Conservation (phyloP, 2,113 vertebrate species). For the Anguilla japonica region DNA sequence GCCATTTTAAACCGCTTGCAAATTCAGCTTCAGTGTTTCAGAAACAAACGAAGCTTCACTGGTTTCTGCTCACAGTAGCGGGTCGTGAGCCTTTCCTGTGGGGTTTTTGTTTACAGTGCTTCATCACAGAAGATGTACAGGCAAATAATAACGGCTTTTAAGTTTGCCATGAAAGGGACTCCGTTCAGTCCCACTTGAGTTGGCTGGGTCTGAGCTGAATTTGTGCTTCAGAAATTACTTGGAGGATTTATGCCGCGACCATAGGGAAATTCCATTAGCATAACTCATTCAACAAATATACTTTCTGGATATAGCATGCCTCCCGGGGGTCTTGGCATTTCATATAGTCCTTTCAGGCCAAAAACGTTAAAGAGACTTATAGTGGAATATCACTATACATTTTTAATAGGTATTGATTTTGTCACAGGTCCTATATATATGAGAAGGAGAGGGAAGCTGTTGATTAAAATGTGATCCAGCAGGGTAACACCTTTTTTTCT, state of each 20-base stretch:
- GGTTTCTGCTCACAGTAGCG: neutral
- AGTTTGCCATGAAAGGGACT: neutral
- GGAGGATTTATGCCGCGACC: neutral
- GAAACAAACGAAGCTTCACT: neutral
- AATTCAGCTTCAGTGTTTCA: neutral
- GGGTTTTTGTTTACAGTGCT: constrained; percentile 3
- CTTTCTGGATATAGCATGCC: neutral
- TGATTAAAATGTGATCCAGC: neutral
- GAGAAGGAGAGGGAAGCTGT: neutral
- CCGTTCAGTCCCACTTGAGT: neutral
- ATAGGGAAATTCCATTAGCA: neutral
- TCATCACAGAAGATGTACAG: neutral
- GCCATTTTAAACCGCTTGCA: neutral
- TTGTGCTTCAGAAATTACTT: constrained; percentile 6
- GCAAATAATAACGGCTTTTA: neutral
- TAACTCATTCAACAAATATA: constrained; percentile 2
- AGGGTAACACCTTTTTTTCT: neutral
- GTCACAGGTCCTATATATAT: neutral
- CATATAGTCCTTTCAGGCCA: neutral
- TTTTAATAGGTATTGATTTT: constrained; percentile 13
- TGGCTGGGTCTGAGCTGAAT: neutral
- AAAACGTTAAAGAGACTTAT: neutral
- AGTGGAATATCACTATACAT: neutral
- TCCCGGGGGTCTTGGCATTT: neutral
- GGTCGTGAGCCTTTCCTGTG: neutral